Conservation (phyloP, 2,888 invertebrate species). For the Aspidiotus destructor region DNA sequence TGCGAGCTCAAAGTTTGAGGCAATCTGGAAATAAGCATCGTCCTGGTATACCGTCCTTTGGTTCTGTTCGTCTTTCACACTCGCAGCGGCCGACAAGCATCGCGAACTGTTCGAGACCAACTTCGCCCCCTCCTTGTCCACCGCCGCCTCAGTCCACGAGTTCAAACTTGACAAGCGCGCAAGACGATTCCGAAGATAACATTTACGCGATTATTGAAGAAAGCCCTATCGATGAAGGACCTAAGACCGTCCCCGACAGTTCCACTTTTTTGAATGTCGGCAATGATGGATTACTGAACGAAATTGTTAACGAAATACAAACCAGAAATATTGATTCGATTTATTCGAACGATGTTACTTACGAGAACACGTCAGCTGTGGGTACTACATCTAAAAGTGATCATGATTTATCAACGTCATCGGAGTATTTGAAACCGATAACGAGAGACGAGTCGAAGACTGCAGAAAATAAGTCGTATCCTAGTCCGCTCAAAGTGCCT, state of each 20-base stretch:
- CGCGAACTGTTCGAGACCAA: constrained; percentile 63
- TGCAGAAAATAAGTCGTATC: constrained; percentile 1
- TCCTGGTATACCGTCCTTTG: constrained; percentile 63
- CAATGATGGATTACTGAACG: constrained; percentile 59
- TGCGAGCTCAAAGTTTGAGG: constrained; percentile 74
- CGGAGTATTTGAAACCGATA: constrained; percentile 42
- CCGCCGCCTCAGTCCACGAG: constrained; percentile 45
- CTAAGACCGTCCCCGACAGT: constrained; percentile 42
- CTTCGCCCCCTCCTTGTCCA: constrained; percentile 42
- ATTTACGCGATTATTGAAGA: constrained; percentile 84
- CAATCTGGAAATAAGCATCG: constrained; percentile 47
- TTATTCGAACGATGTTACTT: constrained; percentile 54
- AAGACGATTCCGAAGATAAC: constrained; percentile 48
- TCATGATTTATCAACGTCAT: constrained; percentile 45
- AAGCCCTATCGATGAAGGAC: constrained; percentile 48
- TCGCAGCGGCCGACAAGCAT: constrained; percentile 65
- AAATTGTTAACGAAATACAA: constrained; percentile 80
- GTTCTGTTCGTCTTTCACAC: constrained; percentile 66
- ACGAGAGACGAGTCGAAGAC: constrained; percentile 45
- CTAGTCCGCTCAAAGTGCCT: constrained; percentile 23
- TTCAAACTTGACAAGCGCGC: constrained; percentile 35
- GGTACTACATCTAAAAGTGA: constrained; percentile 38
- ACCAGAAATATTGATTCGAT: constrained; percentile 77
- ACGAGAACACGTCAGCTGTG: constrained; percentile 38
- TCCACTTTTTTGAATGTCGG: constrained; percentile 16